Conservation (phyloP, 53 echinoderm and acorn worm genomes). For the Apostichopus leukothele region DNA sequence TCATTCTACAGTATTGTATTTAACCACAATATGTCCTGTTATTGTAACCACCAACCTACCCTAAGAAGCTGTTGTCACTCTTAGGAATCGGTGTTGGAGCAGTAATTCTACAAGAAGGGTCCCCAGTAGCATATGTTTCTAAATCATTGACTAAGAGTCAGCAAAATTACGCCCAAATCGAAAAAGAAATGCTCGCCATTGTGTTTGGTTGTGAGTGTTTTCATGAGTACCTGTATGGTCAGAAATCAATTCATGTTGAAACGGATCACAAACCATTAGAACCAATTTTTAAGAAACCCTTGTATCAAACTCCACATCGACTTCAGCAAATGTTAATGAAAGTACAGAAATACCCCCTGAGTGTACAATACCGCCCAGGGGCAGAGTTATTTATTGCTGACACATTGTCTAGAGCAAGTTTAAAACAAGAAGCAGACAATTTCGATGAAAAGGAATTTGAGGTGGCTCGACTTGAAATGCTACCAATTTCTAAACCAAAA, state of each 20-base stretch:
- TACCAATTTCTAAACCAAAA: conserved; percentile 11
- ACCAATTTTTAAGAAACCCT: conserved; percentile 51
- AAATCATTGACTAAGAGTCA: conserved; percentile 42
- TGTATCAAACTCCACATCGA: conserved; percentile 46
- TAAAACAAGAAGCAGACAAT: conserved; percentile 5
- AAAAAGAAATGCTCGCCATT: conserved; percentile 58
- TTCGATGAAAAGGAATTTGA: conserved; percentile 35
- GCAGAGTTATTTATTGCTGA: conserved; percentile 53
- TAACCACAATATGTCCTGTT: too few relatives aligned
- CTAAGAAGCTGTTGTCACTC: neutral
- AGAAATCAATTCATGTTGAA: conserved; percentile 35
- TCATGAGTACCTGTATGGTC: conserved; percentile 57
- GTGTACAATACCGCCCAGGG: conserved; percentile 49
- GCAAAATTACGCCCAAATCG: conserved; percentile 56
- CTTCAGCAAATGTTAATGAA: conserved; percentile 56
- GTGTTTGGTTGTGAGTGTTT: conserved; percentile 61
- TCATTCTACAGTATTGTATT: too few relatives aligned
- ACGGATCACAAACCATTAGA: conserved; percentile 48
- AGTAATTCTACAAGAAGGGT: conserved; percentile 35
- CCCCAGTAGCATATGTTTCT: conserved; percentile 36
- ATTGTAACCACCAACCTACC: too few relatives aligned
- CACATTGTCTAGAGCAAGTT: conserved; percentile 47
- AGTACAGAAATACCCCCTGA: conserved; percentile 53
- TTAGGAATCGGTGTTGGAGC: conserved; percentile 4
- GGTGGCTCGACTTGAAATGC: neutral